phyloP scores from a whole-genome alignment of 2,113 vertebrate genomes.

The Aegypius monachus region DNA sequence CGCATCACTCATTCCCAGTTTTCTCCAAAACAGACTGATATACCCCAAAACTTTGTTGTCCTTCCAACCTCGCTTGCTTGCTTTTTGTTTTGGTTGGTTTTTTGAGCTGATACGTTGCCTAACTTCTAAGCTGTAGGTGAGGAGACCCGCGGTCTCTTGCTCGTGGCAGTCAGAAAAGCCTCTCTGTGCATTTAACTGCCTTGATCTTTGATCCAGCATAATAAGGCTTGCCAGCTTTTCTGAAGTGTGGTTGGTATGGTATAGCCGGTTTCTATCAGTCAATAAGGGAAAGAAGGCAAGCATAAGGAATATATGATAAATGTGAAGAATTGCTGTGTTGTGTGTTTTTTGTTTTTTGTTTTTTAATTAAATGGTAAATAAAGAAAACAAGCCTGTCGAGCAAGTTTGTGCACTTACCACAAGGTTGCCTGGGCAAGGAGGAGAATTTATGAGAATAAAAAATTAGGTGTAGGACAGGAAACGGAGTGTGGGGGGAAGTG shows the following conservation, averaged over 20 bases:
- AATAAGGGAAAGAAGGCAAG: background rate
- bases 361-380: background rate
- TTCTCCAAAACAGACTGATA: background rate
- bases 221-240: background rate
- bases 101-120: accelerated
- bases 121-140: background rate
- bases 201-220: accelerated
- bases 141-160: background rate
- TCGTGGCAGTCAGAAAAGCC: background rate
- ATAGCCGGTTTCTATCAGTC: background rate
- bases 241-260: accelerated
- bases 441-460: background rate
- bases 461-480: background rate
- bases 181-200: background rate
- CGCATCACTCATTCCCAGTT: background rate
- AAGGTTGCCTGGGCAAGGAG: background rate
- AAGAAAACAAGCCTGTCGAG: background rate
- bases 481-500: background rate
- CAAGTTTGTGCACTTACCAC: background rate
- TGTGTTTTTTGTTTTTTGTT: background rate
- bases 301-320: background rate
- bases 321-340: background rate
- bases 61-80: background rate
- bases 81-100: background rate
- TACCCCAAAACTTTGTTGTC: background rate